Base-by-base conservation (phyloP, 1,140 invertebrate species). In the Drosophila simulans region DNA sequence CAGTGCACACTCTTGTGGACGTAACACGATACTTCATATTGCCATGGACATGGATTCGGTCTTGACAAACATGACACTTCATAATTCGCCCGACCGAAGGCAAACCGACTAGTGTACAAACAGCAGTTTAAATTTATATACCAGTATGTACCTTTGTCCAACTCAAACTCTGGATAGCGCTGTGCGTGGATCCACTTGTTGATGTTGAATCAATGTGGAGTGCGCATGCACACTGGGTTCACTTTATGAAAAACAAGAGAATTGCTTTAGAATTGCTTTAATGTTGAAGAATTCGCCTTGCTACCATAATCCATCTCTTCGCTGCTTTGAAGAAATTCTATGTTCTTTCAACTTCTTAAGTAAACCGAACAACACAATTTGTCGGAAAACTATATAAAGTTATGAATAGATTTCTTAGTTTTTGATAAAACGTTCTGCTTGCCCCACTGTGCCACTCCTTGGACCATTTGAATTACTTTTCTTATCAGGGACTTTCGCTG, bases 21-120 rank as follows among this genome's bases (percentile, higher is more conserved):
- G 71, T 40, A 76, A 76, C 55, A 43, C 73, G 73, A 77, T 77
- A 77, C 55, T 46, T 60, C 73, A 77, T 77, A 77, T 69, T 77
- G 62, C 72, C 73, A 77, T 77, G 73, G 64, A 77, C 73, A 77
- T 69, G 73, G 73, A 77, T 77, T 77, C 59, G 74, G 74, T 77
- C 74, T 75, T 66, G 73, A 77, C 73, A 77, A 77, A 77, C 74
- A 77, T 77, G 74, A 77, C 74, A 77, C 74, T 77, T 77, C 63
- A 77, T 77, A 77, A 77, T 77, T 77, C 64, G 74, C 63, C 72
- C 72, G 71, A 49, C 73, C 71, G 39, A 54, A 34, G 53, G 71
- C 72, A 76, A 76, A 68, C 69, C 72, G 11, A 73, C 48, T 53
- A 51, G 55, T 59, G 48, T 51, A 39, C 42, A 68, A 56, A 48